Evolutionary conservation across 2,797 vertebrate genomes (phyloP).

Genomic region (Myripristis murdjan): DNA sequence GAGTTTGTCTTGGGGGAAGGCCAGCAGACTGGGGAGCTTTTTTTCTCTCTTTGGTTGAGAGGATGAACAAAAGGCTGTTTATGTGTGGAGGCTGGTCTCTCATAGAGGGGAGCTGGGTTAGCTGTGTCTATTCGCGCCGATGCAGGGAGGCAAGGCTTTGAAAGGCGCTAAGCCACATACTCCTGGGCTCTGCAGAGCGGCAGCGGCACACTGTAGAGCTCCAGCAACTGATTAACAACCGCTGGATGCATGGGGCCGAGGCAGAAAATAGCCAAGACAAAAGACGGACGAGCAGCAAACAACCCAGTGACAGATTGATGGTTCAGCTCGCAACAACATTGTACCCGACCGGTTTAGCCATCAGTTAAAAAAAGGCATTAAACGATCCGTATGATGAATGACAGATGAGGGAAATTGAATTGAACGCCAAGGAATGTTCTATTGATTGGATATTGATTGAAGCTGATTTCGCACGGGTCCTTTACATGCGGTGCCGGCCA

Average conservation of each 20-base stretch:
- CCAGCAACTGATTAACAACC: conserved; percentile 46
- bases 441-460: conserved; percentile 15
- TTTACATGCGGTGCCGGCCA: not conserved
- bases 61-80: conserved; percentile 86
- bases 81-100: conserved; percentile 64
- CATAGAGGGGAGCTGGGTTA: conserved; percentile 41
- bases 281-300: conserved; percentile 47
- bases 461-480: conserved; percentile 3
- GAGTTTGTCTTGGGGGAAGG: conserved; percentile 88
- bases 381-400: conserved; percentile 29
- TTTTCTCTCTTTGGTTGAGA: conserved; percentile 70
- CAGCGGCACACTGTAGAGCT: conserved; percentile 30
- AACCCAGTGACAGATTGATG: conserved; percentile 42
- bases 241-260: conserved; percentile 36
- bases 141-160: conserved; percentile 76
- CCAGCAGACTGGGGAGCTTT: conserved; percentile 85
- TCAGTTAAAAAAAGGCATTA: conserved; percentile 22
- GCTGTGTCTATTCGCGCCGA: conserved; percentile 80
- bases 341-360: conserved; percentile 18
- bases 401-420: conserved; percentile 16
- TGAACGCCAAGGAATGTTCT: conserved; percentile 4
- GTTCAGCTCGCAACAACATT: conserved; percentile 16
- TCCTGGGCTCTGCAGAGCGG: conserved; percentile 49
- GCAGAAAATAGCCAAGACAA: conserved; percentile 37
- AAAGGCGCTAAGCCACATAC: conserved; percentile 59